Evolutionary conservation across 2,888 invertebrate genomes (phyloP).

Genomic region (Reticulitermes lucifugus): DNA sequence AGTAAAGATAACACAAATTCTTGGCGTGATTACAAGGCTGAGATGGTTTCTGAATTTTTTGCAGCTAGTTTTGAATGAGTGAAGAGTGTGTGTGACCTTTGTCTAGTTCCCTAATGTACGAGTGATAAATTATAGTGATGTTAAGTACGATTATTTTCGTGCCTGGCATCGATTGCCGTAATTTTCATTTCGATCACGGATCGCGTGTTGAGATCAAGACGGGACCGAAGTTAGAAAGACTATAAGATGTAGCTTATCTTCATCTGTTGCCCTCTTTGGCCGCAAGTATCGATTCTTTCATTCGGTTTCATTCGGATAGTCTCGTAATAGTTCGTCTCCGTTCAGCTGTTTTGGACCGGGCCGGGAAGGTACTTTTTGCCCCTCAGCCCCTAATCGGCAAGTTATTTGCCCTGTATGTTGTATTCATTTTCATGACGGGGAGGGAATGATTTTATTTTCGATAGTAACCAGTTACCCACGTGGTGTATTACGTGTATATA

Average conservation of each 20-base stretch:
- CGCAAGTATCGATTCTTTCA: constrained; percentile 4
- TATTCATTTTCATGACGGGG: neutral
- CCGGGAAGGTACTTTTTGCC: neutral
- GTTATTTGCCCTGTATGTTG: neutral
- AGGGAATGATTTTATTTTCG: neutral
- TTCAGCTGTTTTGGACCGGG: constrained; percentile 34
- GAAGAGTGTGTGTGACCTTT: neutral
- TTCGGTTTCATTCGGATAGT: constrained; percentile 18
- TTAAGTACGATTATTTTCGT: no score
- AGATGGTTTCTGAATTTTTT: neutral
- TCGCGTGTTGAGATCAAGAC: no score
- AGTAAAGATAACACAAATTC: neutral
- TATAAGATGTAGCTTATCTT: neutral
- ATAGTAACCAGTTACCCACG: neutral
- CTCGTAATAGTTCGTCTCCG: constrained; percentile 17
- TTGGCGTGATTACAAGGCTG: neutral
- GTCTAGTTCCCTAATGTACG: no score
- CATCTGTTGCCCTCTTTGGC: constrained; percentile 21
- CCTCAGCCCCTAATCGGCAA: neutral
- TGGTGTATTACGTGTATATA: neutral
- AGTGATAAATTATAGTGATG: no score
- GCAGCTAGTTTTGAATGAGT: no score
- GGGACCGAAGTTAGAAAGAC: neutral
- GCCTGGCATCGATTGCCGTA: no score
- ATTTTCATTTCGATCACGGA: no score